phyloP scores from a whole-genome alignment of 2,888 invertebrate species.

The Melinaea menophilus region DNA sequence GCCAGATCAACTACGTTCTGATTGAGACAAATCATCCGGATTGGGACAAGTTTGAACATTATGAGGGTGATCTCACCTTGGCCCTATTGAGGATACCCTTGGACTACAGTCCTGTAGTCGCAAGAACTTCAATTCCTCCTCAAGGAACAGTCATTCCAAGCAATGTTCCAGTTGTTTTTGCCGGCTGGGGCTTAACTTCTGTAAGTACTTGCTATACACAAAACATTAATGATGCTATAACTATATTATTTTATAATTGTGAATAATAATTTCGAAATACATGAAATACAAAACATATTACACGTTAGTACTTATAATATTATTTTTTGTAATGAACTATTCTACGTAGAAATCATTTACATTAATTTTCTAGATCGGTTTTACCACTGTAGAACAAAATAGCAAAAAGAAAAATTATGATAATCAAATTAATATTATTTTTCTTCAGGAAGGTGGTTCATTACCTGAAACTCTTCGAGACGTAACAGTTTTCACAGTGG shows the following conservation, averaged over 20 bases:
- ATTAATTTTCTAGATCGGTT: too few relatives aligned
- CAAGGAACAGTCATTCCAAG: constrained; percentile 35
- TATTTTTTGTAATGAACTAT: too few relatives aligned
- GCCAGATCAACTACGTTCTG: constrained; percentile 38
- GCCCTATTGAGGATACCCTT: constrained; percentile 36
- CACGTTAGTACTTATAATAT: too few relatives aligned
- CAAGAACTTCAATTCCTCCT: constrained; percentile 36
- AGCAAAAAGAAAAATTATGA: too few relatives aligned
- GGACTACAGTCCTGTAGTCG: constrained; percentile 36
- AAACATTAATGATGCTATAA: too few relatives aligned
- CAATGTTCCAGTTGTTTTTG: constrained; percentile 41
- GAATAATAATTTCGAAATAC: too few relatives aligned
- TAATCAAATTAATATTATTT: background rate
- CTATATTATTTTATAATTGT: too few relatives aligned
- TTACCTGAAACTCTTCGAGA: constrained; percentile 42
- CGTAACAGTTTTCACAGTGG: constrained; percentile 45
- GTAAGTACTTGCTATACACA: constrained; percentile 35
- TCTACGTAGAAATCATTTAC: too few relatives aligned
- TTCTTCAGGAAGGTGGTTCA: constrained; percentile 30
- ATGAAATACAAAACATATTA: too few relatives aligned
- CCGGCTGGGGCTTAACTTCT: constrained; percentile 50
- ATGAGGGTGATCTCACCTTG: constrained; percentile 50
- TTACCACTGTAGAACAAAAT: too few relatives aligned
- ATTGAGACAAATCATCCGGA: constrained; percentile 44
- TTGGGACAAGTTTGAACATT: constrained; percentile 33